Evolutionary conservation across 2,888 invertebrate species (phyloP), one percentile per base, ranked within the genome.

Genomic region (Ectropis crepuscularia): DNA sequence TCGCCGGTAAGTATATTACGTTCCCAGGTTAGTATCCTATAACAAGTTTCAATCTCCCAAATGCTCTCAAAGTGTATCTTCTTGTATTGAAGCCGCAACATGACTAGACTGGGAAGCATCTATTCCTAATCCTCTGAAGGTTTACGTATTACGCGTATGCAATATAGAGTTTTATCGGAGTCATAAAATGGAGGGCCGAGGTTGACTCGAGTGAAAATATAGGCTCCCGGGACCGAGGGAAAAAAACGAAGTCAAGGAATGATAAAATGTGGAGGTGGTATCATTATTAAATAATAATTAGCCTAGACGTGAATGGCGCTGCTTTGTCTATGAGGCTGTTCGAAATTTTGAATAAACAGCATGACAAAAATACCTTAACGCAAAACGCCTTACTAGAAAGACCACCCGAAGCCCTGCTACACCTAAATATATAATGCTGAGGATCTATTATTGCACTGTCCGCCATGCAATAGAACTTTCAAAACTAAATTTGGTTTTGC

Each of bases 151-250:
- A 61, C 42, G 55, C 47, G 54, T 55, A 46, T 45, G 50, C 54
- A 55, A 53, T 57, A 58, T 43, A 63, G 48, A 64, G 66, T 74
- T 77, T 75, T 77, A 79, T 77, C 74, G 63, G 42, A 57, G 53
- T 76, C 83, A 74, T 83, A 82, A 83, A 84, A 62, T 78, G 74
- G 28, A 65, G 70, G 68, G 68, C 70, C 75, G 75, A 77, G 80
- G 77, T 79, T 78, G 72, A 73, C 70, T 72, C 74, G 41, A 80
- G 81, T 80, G 79, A 83, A 83, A 82, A 82, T 80, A 82, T 78
- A 76, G 75, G 74, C 73, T 75, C 79, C 77, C 39, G 71, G 73
- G 75, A 73, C 71, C 53, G 61, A 54, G 62, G 57, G 67, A 73
- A 72, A 77, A 71, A 77, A 75, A 74, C 54, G 11, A 6, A 6